Evolutionary conservation across 2,797 vertebrate species (phyloP).

Genomic region (Otolemur crassicaudatus): DNA sequence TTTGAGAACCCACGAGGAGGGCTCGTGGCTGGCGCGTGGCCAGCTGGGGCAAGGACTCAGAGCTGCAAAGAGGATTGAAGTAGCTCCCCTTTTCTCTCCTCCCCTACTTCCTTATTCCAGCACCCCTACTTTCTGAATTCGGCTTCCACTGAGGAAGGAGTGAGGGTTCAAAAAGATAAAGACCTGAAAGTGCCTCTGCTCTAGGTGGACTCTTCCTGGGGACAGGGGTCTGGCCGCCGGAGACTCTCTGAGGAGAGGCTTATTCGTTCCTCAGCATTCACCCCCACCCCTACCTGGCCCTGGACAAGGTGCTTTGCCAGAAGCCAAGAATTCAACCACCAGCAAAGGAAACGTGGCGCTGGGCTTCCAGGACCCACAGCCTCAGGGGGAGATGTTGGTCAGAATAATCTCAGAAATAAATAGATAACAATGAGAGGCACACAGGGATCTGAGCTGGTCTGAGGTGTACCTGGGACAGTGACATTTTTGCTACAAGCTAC

Average conservation of each 20-base stretch:
- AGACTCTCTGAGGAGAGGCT: background rate
- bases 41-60: background rate
- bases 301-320: background rate
- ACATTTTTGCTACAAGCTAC: background rate
- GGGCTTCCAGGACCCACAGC: background rate
- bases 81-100: background rate
- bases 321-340: background rate
- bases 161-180: background rate
- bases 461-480: background rate
- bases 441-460: background rate
- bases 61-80: background rate
- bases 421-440: background rate
- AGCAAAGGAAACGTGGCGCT: background rate
- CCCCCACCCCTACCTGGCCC: no score
- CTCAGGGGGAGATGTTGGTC: background rate
- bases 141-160: background rate
- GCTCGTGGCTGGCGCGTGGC: background rate
- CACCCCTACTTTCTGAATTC: background rate
- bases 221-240: no score
- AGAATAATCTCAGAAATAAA: background rate
- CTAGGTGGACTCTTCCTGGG: background rate
- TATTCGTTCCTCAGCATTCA: background rate
- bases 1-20: background rate
- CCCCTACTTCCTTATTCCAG: background rate
- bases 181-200: background rate